Conservation (phyloP, 2,797 vertebrate genomes). For the Tapirus indicus region DNA sequence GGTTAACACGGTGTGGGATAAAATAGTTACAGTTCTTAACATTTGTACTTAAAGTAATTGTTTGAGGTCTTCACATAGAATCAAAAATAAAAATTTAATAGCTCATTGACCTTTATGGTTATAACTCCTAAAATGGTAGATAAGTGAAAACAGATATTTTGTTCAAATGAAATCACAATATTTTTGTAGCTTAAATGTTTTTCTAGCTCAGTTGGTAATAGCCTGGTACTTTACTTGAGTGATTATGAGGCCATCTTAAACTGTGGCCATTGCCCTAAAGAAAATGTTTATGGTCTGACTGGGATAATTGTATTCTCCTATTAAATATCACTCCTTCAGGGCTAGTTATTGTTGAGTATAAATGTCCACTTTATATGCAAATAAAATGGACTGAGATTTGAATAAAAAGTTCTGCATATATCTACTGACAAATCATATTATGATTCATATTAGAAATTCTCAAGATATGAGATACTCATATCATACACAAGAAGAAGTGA, state of each 20-base stretch:
- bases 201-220: constrained; percentile 77
- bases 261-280: constrained; percentile 86
- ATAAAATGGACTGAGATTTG: constrained; percentile 86
- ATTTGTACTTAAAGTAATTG: constrained; percentile 54
- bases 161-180: constrained; percentile 77
- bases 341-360: constrained; percentile 87
- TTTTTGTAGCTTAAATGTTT: constrained; percentile 78
- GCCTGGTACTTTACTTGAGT: constrained; percentile 78
- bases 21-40: constrained; percentile 66
- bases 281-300: constrained; percentile 88
- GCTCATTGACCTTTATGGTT: constrained; percentile 73
- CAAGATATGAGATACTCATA: constrained; percentile 83
- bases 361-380: constrained; percentile 91
- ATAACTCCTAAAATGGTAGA: constrained; percentile 65
- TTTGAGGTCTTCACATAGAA: constrained; percentile 36
- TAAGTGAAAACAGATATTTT: constrained; percentile 76
- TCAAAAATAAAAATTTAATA: constrained; percentile 71
- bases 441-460: constrained; percentile 84
- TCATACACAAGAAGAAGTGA: constrained; percentile 73
- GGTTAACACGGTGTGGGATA: constrained; percentile 52
- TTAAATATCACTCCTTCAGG: constrained; percentile 89
- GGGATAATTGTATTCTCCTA: constrained; percentile 87
- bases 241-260: constrained; percentile 86
- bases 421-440: constrained; percentile 88
- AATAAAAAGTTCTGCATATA: constrained; percentile 86